Evolutionary conservation across 2,888 invertebrate genomes (phyloP).

Genomic region (Endotricha flammealis): DNA sequence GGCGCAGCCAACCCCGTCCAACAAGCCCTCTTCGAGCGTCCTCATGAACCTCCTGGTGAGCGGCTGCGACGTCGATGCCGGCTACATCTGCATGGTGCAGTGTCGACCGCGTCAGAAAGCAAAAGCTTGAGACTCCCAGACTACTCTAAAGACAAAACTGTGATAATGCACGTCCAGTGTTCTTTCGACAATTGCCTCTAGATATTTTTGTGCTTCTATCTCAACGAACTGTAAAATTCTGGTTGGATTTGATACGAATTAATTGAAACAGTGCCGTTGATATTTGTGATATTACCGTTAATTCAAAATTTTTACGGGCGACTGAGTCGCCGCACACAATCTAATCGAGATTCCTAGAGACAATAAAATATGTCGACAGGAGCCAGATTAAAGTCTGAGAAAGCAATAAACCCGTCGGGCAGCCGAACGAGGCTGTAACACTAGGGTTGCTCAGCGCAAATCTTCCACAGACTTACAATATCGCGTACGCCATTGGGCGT

Average conservation of each 20-base stretch:
- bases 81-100: slow-evolving; percentile 91
- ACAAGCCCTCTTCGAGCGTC: slow-evolving; percentile 85
- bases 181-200: slow-evolving; percentile 45
- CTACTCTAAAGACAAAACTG: slow-evolving; percentile 50
- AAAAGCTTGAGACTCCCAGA: slow-evolving; percentile 54
- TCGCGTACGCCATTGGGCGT: slow-evolving; percentile 34
- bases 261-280: slow-evolving; percentile 56
- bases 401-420: slow-evolving; percentile 34
- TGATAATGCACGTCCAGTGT: slow-evolving; percentile 75
- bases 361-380: slow-evolving; percentile 39
- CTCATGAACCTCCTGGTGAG: slow-evolving; percentile 96
- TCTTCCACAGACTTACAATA: slow-evolving; percentile 39
- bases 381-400: slow-evolving; percentile 40
- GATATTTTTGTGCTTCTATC: slow-evolving; percentile 32
- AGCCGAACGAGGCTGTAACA: slow-evolving; percentile 33
- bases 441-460: slow-evolving; percentile 41
- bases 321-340: slow-evolving; percentile 29
- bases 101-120: slow-evolving; percentile 76
- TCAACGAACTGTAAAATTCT: slow-evolving; percentile 29
- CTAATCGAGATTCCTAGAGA: slow-evolving; percentile 32
- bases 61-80: slow-evolving; percentile 96
- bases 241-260: slow-evolving; percentile 43
- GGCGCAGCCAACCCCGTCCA: slow-evolving; percentile 32
- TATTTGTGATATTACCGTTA: slow-evolving; percentile 57
- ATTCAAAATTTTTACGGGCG: slow-evolving; percentile 32